Conservation (phyloP, 2,113 vertebrate species). For the Vidua macroura region DNA sequence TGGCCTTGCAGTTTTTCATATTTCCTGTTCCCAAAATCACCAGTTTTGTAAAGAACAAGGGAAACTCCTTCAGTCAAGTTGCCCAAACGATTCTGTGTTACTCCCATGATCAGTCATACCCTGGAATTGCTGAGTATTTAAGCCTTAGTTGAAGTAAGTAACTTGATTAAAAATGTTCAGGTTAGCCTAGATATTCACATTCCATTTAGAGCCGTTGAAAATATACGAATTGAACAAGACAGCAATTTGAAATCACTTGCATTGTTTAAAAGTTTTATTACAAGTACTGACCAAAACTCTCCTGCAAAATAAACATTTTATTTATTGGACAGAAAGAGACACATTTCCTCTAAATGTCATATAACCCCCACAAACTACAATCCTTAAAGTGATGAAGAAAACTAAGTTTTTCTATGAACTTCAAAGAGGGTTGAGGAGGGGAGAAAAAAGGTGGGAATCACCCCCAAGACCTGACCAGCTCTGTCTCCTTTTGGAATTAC, state of each 20-base stretch:
- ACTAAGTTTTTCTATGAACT: background rate
- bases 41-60: background rate
- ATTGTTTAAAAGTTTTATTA: background rate
- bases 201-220: background rate
- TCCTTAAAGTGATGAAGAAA: background rate
- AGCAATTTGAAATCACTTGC: background rate
- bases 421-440: background rate
- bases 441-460: background rate
- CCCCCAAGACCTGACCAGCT: background rate
- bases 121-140: background rate
- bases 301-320: background rate
- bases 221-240: background rate
- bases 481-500: background rate
- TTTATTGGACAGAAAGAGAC: background rate
- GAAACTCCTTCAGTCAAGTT: background rate
- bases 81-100: background rate
- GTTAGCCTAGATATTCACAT: background rate
- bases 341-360: background rate
- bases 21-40: background rate
- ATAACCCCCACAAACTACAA: background rate
- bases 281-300: background rate
- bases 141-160: background rate
- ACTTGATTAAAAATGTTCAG: background rate
- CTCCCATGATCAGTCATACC: background rate
- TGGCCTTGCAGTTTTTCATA: rapidly evolving